phyloP scores from a whole-genome alignment of 2,797 vertebrate genomes.

The Brotula barbata region DNA sequence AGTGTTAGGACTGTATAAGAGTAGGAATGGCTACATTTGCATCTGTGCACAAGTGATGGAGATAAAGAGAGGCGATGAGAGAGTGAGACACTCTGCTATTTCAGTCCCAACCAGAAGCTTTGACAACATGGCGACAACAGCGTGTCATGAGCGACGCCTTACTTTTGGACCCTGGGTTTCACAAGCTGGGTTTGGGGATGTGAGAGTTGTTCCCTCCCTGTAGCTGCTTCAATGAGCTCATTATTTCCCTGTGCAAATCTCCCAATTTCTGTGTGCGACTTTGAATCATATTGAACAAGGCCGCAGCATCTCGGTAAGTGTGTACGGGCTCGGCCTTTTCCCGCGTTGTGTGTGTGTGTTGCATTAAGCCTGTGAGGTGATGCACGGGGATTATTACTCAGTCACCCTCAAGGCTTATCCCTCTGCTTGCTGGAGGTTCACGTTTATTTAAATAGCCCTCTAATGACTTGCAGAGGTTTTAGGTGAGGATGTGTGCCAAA shows the following conservation, averaged over 20 bases:
- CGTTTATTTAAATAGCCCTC: constrained; percentile 73
- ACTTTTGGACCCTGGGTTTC: constrained; percentile 54
- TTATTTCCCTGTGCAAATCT: constrained; percentile 60
- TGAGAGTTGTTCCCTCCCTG: constrained; percentile 30
- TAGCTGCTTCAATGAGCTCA: constrained; percentile 41
- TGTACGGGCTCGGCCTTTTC: constrained; percentile 15
- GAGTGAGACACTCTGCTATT: constrained; percentile 34
- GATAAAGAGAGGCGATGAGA: not conserved
- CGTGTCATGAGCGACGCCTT: constrained; percentile 18
- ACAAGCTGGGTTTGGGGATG: constrained; percentile 20
- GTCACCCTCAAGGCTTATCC: constrained; percentile 72
- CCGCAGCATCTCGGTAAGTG: constrained; percentile 9
- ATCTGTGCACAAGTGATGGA: constrained; percentile 18
- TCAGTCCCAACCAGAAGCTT: constrained; percentile 30
- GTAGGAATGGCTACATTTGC: constrained; percentile 10
- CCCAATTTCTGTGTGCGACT: constrained; percentile 34
- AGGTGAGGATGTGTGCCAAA: constrained; percentile 65
- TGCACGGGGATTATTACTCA: constrained; percentile 71
- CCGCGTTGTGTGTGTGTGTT: constrained; percentile 30
- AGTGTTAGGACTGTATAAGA: not conserved
- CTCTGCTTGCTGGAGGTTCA: constrained; percentile 67
- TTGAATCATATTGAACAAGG: constrained; percentile 24
- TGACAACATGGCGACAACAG: constrained; percentile 34
- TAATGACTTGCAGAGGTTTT: constrained; percentile 76
- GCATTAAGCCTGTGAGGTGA: constrained; percentile 72